Evolutionary conservation across 1,140 invertebrate genomes (phyloP), one percentile per base, ranked within the genome.

Genomic region (Sipha flava): DNA sequence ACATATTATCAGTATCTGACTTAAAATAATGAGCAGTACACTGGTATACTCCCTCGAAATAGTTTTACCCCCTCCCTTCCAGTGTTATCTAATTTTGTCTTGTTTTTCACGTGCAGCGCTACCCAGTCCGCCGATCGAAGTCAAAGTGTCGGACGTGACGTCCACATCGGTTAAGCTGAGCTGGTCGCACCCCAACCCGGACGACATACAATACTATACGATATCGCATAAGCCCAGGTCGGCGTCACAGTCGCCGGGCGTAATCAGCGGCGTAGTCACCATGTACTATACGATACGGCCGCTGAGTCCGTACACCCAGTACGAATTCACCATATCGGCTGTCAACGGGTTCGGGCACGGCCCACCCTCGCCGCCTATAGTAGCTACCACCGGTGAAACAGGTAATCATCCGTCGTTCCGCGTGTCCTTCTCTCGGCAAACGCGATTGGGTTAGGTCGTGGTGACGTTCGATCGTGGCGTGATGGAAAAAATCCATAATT

Each of bases 321-420:
- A 99, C 88, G 95, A 98, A 86, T 95, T 99, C 88, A 94, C 92
- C 85, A 94, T 99, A 80, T 93, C 96, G 81, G 96, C 96, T 21
- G 95, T 96, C 21, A 98, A 97, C 87, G 92, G 91, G 84, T 93
- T 97, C 83, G 97, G 97, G 47, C 89, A 95, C 81, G 95, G 97
- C 73, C 90, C 91, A 43, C 91, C 94, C 1, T 97, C 95, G 83
- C 88, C 90, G 29, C 91, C 95, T 0, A 92, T 93, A 21, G 90
- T 94, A 82, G 92, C 97, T 82, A 97, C 95, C 79, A 99, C 96
- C 62, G 95, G 95, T 84, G 95, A 98, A 91, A 94, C 95, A 89
- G 95, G 96, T 97, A 90, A 90, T 90, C 90, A n/a, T n/a, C n/a
- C n/a, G n/a, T n/a, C n/a, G n/a, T n/a, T n/a, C n/a, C n/a, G n/a